Evolutionary conservation across 2,113 vertebrate species (phyloP).

Genomic region (Tringa solitaria): DNA sequence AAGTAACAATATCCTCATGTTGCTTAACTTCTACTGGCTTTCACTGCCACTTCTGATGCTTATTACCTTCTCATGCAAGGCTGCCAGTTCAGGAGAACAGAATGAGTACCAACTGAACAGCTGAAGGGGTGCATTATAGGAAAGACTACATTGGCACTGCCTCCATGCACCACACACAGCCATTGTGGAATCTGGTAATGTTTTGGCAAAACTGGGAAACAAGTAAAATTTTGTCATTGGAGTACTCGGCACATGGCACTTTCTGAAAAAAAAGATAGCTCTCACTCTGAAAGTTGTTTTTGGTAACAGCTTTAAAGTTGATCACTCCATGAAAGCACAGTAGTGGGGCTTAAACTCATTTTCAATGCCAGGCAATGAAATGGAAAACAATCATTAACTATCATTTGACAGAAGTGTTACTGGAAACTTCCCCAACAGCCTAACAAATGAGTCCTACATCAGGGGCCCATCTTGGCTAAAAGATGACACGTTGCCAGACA

Average conservation of each 20-base stretch:
- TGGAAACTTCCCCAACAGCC: constrained; percentile 11
- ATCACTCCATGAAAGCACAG: background rate
- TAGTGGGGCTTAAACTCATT: background rate
- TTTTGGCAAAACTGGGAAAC: background rate
- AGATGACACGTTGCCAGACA: background rate
- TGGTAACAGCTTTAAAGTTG: background rate
- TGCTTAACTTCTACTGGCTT: background rate
- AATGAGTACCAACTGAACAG: fast-evolving
- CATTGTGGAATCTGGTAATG: background rate
- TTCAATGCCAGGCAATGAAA: background rate
- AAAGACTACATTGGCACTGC: background rate
- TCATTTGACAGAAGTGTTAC: background rate
- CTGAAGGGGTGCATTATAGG: background rate
- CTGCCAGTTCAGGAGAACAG: background rate
- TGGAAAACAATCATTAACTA: background rate
- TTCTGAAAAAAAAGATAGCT: background rate
- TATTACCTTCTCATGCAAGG: fast-evolving
- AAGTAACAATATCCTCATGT: background rate
- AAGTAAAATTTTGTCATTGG: background rate
- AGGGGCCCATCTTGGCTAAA: background rate
- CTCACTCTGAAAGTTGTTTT: background rate
- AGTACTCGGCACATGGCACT: background rate
- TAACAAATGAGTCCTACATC: background rate
- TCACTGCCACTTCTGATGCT: background rate
- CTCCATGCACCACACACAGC: background rate